Percentiles rank a stretch among this genome's conserved stretches.
phyloP scores from a whole-genome alignment of 2,888 invertebrate genomes.

The Geophilus truncorum region DNA sequence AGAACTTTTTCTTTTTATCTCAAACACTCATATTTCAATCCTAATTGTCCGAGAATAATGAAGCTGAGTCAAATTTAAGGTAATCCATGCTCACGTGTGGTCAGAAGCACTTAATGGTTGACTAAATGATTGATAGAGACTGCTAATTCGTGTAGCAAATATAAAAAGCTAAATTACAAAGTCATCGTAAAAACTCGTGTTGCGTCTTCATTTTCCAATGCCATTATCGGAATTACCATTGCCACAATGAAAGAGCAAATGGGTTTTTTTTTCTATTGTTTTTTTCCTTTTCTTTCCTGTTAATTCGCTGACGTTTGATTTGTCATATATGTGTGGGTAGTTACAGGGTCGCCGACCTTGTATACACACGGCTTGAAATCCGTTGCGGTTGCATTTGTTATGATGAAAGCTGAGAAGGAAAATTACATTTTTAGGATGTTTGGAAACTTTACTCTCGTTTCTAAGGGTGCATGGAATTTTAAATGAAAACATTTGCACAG shows the following conservation, averaged over 20 bases:
- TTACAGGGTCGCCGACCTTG: neutral
- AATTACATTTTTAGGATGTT: constrained; percentile 25
- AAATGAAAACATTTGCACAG: constrained; percentile 25
- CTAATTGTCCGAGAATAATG: neutral
- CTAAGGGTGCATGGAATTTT: constrained; percentile 14
- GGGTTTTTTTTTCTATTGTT: too few relatives aligned
- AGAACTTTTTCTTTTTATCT: too few relatives aligned
- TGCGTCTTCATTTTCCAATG: too few relatives aligned
- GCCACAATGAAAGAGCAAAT: neutral
- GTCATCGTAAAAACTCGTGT: too few relatives aligned
- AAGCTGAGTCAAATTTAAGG: neutral
- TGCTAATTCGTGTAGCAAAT: too few relatives aligned
- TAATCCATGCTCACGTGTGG: too few relatives aligned
- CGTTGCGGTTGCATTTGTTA: constrained; percentile 21
- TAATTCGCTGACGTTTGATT: neutral
- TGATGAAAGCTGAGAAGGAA: neutral
- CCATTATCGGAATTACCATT: neutral
- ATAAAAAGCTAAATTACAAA: too few relatives aligned
- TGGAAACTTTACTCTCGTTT: constrained; percentile 11
- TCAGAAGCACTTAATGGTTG: too few relatives aligned
- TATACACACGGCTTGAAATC: neutral
- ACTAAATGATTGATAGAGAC: too few relatives aligned
- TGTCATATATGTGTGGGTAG: neutral
- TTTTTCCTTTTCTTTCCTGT: neutral
- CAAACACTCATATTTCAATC: neutral